Base-by-base conservation (phyloP, 1,140 invertebrate genomes). In the Drosophila pallidifrons region DNA sequence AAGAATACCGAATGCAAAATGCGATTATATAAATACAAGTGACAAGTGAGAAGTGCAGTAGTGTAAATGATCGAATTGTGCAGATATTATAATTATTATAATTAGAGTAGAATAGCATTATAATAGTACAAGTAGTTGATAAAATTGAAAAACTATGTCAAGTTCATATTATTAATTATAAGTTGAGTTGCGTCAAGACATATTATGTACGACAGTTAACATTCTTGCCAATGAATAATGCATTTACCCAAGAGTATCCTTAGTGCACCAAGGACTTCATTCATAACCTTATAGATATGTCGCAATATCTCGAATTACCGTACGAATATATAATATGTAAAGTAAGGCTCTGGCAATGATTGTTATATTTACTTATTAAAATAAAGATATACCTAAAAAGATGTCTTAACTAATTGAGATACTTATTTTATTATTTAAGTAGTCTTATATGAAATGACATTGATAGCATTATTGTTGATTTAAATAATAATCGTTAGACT, bases 1-100 rank as follows among this genome's bases (percentile, higher is more conserved):
- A 73, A 20, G 55, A 72, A 64, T 72, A 51, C 55, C 58, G 38
- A 70, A 70, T 67, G 63, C 70, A 49, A 70, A 25, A 63, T 75
- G 66, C 72, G 32, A 70, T 15, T 63, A 57, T 32, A 64, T 43
- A 64, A 51, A 54, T 59, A 66, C 25, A 72, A 58, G 51, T 54
- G 51, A 54, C 51, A 54, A 11, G 47, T 49, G 47, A 25, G 7
- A 35, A 15, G 66, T 75, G 66, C 60, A 72, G 52, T 70, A 72
- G 52, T 70, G 58, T 61, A 70, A 70, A 51, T 70, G 45, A 63
- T 57, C 45, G 58, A 70, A 60, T 51, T 58, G 66, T 75, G 72
- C 72, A 70, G 65, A 43, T 69, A 68, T 68, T 60, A 46, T 49
- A 8, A 38, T 32, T 6, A 32, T 38, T 38, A 38, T 38, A 10